Base-by-base conservation (phyloP, 2,797 vertebrate genomes). In the Cryptoblepharus egeriae region DNA sequence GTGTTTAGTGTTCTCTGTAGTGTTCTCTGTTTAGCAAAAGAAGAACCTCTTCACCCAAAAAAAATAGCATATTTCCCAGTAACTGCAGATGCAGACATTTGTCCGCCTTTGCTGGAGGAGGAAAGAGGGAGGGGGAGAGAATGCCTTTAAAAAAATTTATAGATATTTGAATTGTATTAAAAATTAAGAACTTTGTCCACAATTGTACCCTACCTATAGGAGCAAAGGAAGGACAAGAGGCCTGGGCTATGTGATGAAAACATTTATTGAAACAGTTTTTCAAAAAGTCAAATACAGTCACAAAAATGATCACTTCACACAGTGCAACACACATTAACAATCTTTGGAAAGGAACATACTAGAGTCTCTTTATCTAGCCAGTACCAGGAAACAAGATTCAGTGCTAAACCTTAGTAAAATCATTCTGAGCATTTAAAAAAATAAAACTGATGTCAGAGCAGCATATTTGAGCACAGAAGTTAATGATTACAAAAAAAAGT, bases 221-320 rank as follows among this genome's bases (percentile, higher is more conserved):
- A 82, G 15, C 13, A n/a, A 79, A 68, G 11, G 16, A 58, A 73
- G 67, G 60, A 64, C 26, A 72, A 22, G 57, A 85, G 26, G 37
- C 86, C 75, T 82, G 82, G 65, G 84, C 88, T 95, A 92, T 93
- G 96, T 92, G 94, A 93, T 94, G 93, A 94, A 95, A 95, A 93
- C 93, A 58, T 95, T 96, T 96, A 96, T 96, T 96, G 92, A 91
- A 93, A 92, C 79, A 72, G 84, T 87, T 0, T 87, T 61, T 78
- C 24, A 92, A 90, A 83, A 94, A 88, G 72, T 18, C 64, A 87
- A 85, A 93, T 83, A 92, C 81, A 91, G 76, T 94, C 93, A 95
- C 93, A 94, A 74, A 93, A 94, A 92, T 72, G 85, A 82, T 76
- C 87, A 94, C 89, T 87, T 89, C 64, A 94, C 84, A 89, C 86